Percentiles rank a stretch among this genome's conserved stretches.
These are phyloP conservation scores for Eupithecia subumbrata DNA, from an alignment of 2,888 invertebrate genomes.

Conservation along the genomic window DNA sequence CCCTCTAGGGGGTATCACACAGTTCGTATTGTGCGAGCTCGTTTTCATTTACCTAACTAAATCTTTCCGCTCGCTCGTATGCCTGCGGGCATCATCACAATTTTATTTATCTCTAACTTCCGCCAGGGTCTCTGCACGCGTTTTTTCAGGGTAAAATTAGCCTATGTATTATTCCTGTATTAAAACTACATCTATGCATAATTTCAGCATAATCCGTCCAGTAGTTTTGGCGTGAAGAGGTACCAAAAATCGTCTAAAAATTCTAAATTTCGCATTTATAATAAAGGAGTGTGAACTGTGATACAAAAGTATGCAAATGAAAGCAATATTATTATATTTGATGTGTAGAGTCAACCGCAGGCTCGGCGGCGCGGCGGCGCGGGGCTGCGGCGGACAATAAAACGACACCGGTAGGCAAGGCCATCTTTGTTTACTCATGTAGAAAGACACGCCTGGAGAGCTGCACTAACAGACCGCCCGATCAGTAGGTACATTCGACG, in stretches of 20 bases:
- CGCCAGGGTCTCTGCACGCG: background rate
- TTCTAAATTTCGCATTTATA: background rate
- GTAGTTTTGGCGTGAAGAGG: background rate
- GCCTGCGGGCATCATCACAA: background rate
- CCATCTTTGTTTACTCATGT: constrained; percentile 76
- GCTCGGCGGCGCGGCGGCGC: constrained; percentile 65
- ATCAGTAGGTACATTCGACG: background rate
- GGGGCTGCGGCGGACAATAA: constrained; percentile 73
- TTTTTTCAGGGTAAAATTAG: background rate
- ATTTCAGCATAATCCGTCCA: background rate
- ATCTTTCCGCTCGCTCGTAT: background rate
- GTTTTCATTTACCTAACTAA: background rate
- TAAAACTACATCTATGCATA: background rate
- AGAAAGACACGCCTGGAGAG: constrained; percentile 65
- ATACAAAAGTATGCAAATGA: background rate
- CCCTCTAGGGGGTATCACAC: background rate
- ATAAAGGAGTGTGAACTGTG: background rate
- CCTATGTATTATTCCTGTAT: background rate
- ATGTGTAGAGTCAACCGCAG: constrained; percentile 1
- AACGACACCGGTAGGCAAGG: constrained; percentile 74
- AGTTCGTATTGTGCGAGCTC: background rate
- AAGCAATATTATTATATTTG: background rate
- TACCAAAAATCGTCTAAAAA: background rate
- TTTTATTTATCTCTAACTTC: background rate
- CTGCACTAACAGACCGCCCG: background rate